These are phyloP conservation scores for Agrotis puta DNA, from an alignment of 2,888 invertebrate species.

Conservation along the genomic window DNA sequence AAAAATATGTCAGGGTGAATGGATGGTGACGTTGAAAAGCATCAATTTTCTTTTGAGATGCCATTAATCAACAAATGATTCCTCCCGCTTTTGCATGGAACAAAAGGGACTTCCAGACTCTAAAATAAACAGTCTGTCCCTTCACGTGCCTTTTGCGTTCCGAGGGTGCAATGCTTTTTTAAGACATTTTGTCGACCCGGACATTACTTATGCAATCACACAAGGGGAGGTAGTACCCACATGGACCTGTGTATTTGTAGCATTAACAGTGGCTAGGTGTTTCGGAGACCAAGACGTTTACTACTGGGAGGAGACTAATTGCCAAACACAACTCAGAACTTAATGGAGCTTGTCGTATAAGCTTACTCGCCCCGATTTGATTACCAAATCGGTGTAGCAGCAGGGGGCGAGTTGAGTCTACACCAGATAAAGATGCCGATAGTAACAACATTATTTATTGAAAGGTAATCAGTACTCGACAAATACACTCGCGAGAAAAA, in stretches of 20 bases:
- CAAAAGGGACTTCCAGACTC: too few species aligned
- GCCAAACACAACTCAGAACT: slow-evolving; percentile 41
- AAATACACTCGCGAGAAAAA: neutral
- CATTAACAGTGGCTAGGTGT: slow-evolving; percentile 30
- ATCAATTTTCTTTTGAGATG: too few species aligned
- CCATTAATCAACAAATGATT: too few species aligned
- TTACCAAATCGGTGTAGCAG: neutral
- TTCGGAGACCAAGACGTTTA: slow-evolving; percentile 35
- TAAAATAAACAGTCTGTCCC: too few species aligned
- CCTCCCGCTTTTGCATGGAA: too few species aligned
- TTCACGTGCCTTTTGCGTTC: too few species aligned
- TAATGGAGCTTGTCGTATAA: slow-evolving; percentile 40
- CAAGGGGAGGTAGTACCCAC: neutral
- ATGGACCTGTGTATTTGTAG: neutral
- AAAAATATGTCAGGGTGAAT: too few species aligned
- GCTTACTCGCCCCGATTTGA: slow-evolving; percentile 22
- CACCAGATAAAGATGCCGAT: neutral
- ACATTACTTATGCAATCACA: neutral
- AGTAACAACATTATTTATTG: neutral
- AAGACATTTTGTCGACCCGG: neutral
- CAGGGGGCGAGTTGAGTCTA: too few species aligned
- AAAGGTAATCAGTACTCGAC: neutral
- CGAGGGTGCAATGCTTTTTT: too few species aligned
- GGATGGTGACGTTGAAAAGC: too few species aligned
- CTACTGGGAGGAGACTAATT: slow-evolving; percentile 39